Conservation (phyloP, 2,797 vertebrate species). For the Tapera naevia region DNA sequence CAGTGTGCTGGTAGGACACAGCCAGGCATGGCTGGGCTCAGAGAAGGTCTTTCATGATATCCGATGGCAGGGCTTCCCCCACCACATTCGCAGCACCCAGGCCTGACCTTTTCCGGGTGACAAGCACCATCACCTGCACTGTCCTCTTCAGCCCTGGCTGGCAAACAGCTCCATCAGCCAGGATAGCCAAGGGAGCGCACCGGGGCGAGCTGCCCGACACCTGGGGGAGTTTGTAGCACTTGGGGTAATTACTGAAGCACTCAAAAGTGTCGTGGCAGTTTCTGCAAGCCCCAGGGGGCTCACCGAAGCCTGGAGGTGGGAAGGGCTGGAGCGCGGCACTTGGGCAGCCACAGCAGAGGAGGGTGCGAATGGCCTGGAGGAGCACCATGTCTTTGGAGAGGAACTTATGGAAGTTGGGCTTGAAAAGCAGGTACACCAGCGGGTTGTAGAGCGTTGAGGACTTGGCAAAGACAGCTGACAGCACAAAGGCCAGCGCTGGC, state of each 20-base stretch:
- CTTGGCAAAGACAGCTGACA: slow-evolving; percentile 84
- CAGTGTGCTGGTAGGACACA: rapidly evolving
- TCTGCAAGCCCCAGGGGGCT: slow-evolving; percentile 69
- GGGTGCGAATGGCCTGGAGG: slow-evolving; percentile 68
- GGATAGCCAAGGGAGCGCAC: not conserved
- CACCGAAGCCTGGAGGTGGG: slow-evolving; percentile 57
- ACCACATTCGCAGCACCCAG: not conserved
- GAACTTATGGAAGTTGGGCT: slow-evolving; percentile 83
- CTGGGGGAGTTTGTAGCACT: not conserved
- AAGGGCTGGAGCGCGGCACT: slow-evolving; percentile 10
- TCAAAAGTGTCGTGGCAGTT: slow-evolving; percentile 62
- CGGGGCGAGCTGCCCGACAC: not conserved
- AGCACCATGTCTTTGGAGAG: slow-evolving; percentile 73
- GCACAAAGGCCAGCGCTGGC: slow-evolving; percentile 81
- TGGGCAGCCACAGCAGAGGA: slow-evolving; percentile 65
- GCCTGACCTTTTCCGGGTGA: not conserved
- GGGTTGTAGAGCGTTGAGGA: slow-evolving; percentile 88
- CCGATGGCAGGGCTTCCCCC: not conserved
- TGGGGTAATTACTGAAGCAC: not conserved
- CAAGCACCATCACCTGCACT: slow-evolving; percentile 52
- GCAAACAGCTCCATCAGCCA: not conserved
- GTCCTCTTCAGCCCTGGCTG: not conserved
- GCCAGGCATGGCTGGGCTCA: not conserved
- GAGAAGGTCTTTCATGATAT: slow-evolving; percentile 25
- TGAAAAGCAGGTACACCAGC: slow-evolving; percentile 81